phyloP scores from a whole-genome alignment of 2,888 invertebrate species.

The Dysmachus trigonus region DNA sequence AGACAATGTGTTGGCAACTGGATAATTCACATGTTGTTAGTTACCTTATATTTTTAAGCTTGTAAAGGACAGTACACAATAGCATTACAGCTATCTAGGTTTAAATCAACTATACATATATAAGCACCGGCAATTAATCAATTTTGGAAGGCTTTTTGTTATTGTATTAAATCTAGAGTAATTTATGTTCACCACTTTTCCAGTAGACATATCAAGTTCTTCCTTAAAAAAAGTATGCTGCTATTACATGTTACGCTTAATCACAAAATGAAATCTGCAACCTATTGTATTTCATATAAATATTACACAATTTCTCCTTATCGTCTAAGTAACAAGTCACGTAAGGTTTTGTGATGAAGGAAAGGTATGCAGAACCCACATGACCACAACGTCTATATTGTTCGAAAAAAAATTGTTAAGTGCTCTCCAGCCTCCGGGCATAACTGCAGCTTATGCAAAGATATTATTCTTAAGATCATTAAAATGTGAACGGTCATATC shows the following conservation, averaged over 20 bases:
- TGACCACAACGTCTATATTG: not conserved
- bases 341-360: not conserved
- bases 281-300: not conserved
- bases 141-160: not conserved
- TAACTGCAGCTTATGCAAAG: not conserved
- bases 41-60: too few species aligned
- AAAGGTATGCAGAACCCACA: not conserved
- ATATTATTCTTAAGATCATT: not conserved
- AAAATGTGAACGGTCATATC: not conserved
- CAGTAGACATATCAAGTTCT: not conserved
- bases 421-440: not conserved
- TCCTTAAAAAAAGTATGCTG: not conserved
- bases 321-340: not conserved
- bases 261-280: not conserved
- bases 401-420: not conserved
- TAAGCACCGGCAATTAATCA: not conserved
- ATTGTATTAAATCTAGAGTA: not conserved
- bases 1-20: too few species aligned
- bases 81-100: not conserved
- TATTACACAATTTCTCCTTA: not conserved
- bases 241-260: not conserved
- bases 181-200: too few species aligned
- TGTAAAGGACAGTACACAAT: too few species aligned
- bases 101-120: not conserved
- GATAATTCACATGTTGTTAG: too few species aligned